Evolutionary conservation across 2,797 vertebrate species (phyloP), one percentile per base, ranked within the genome.

Genomic region (Oryzias sinensis): DNA sequence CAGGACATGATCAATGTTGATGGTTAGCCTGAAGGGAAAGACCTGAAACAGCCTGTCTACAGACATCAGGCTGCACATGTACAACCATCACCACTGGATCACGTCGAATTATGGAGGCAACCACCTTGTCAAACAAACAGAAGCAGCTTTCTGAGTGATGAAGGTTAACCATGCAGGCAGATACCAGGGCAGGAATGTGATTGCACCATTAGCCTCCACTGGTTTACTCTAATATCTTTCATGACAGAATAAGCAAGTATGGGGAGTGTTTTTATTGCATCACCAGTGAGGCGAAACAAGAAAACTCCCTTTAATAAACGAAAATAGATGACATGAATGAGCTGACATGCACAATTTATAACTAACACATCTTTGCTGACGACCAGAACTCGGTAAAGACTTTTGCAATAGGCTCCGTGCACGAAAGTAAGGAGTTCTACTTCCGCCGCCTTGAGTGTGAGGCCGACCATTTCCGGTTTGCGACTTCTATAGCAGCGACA

Each of bases 81-180:
- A 22, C 22, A 56, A 15, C 49, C 51, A 29, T 65, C 43, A 52
- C 43, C 43, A 56, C 13, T 8, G 52, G 14, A 29, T 24, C 52
- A 37, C 16, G 14, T 54, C 1, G 45, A 52, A 52, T 37, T 3
- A 24, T 0, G 43, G 17, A 46, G 59, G 56, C 62, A 70, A 44
- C 59, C 73, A 45, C 72, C 63, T 74, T 75, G 72, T 81, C 74
- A 77, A 80, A 83, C 76, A 77, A 9, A 55, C 55, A 74, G 56
- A 25, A 60, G 66, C 56, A 14, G 59, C 41, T 7, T 50, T 58
- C 63, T 56, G 68, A 77, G 27, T 64, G 59, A 74, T 27, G 46
- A 58, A 43, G 62, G 55, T 74, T 63, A 84, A 70, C 41, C 68
- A 79, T 52, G 62, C 43, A 14, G 77, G 47, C 62, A 77, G 56